phyloP scores from a whole-genome alignment of 37 sponge, comb jelly and placozoan genomes.

The Lycopodina hypogea region DNA sequence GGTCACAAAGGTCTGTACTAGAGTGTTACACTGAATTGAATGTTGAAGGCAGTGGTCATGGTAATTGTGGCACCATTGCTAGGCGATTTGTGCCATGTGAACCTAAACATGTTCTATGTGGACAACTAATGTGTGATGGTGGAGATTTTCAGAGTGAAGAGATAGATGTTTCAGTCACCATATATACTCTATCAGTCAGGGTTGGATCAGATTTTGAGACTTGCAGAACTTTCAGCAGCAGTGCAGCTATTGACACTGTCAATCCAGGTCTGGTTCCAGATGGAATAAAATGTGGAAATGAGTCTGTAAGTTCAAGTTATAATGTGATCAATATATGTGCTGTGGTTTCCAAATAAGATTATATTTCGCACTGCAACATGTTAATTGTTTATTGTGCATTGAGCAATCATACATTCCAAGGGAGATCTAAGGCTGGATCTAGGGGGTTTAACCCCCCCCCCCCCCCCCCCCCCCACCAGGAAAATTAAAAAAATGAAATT shows the following conservation, averaged over 20 bases:
- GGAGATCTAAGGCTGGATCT: too few species aligned
- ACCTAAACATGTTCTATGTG: constrained; percentile 45
- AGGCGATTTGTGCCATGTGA: constrained; percentile 35
- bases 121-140: constrained; percentile 43
- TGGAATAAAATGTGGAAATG: constrained; percentile 51
- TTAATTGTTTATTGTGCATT: too few species aligned
- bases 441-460: too few species aligned
- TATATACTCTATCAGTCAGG: not conserved
- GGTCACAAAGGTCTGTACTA: too few species aligned
- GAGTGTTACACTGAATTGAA: constrained; percentile 34
- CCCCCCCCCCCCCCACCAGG: too few species aligned
- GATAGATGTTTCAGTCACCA: not conserved
- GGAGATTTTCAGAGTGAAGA: not conserved
- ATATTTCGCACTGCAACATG: too few species aligned
- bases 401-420: too few species aligned
- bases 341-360: not conserved
- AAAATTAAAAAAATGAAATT: too few species aligned
- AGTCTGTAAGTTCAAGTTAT: constrained; percentile 11
- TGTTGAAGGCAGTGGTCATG: constrained; percentile 19
- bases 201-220: not conserved
- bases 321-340: too few species aligned
- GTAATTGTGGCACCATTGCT: constrained; percentile 50
- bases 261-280: constrained; percentile 58
- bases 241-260: constrained; percentile 21
- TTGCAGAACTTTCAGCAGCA: constrained; percentile 33